A percentile compares a stretch with the other conserved stretches of the same genome.
phyloP scores from a whole-genome alignment of 2,113 vertebrate species.

The Beaufortia kweichowensis region DNA sequence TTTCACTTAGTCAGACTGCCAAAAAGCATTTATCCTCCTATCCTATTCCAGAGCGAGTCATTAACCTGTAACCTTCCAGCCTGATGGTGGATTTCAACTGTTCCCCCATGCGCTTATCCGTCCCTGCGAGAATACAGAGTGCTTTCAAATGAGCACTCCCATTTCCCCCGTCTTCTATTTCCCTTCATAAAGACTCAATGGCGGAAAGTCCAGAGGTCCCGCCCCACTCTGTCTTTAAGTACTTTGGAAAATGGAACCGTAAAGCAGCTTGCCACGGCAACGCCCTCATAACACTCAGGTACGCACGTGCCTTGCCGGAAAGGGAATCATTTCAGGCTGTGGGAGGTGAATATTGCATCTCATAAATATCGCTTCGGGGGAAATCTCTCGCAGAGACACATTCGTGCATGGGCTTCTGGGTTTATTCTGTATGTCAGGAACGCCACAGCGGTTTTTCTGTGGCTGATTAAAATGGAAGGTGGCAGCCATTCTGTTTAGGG shows the following conservation, averaged over 20 bases:
- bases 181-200: slow-evolving; percentile 34
- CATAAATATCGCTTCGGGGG: neutral
- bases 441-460: slow-evolving; percentile 16
- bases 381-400: neutral
- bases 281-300: neutral
- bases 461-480: slow-evolving; percentile 32
- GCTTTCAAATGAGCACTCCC: slow-evolving; percentile 47
- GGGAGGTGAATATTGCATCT: neutral
- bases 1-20: slow-evolving; percentile 38
- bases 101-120: neutral
- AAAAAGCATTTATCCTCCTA: slow-evolving; percentile 24
- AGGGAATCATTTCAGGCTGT: neutral
- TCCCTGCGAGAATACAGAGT: slow-evolving; percentile 46
- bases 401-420: neutral
- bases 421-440: neutral
- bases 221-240: neutral
- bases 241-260: slow-evolving; percentile 9
- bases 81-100: slow-evolving; percentile 39
- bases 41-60: slow-evolving; percentile 48
- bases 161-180: slow-evolving; percentile 15
- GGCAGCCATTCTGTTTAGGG: slow-evolving; percentile 43
- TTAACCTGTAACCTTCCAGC: slow-evolving; percentile 52
- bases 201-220: slow-evolving; percentile 40
- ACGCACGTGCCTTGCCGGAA: neutral
- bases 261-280: neutral